Conservation (phyloP, 2,888 invertebrate genomes). For the Agriopis marginaria region DNA sequence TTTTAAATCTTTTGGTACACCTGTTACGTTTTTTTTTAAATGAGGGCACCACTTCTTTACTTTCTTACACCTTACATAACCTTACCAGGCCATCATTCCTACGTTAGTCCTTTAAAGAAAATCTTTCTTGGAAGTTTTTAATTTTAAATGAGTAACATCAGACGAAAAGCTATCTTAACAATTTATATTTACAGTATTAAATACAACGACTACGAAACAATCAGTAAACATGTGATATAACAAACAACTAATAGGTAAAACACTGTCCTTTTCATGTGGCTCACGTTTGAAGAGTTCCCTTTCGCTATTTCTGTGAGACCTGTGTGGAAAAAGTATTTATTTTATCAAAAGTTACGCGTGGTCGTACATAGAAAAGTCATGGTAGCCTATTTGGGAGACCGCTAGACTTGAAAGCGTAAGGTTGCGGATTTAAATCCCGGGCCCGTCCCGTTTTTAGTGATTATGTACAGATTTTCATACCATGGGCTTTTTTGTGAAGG, state of each 20-base stretch:
- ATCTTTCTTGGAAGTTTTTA: neutral
- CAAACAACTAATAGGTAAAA: constrained; percentile 59
- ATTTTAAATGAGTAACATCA: constrained; percentile 34
- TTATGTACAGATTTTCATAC: too few species aligned
- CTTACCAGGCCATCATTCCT: too few species aligned
- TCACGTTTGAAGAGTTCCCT: constrained; percentile 58
- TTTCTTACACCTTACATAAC: too few species aligned
- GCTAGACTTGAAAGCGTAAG: too few species aligned
- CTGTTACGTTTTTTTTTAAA: too few species aligned
- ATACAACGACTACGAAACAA: constrained; percentile 69
- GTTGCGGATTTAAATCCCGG: too few species aligned
- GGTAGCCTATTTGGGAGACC: too few species aligned
- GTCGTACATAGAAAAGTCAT: too few species aligned
- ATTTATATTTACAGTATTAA: constrained; percentile 47
- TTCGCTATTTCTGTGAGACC: constrained; percentile 81
- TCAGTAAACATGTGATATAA: constrained; percentile 60
- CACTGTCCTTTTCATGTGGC: constrained; percentile 58
- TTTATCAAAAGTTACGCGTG: neutral
- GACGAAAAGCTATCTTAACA: constrained; percentile 49
- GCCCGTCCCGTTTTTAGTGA: too few species aligned
- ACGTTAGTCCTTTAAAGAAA: neutral
- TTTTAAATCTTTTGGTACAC: too few species aligned
- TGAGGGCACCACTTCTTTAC: too few species aligned
- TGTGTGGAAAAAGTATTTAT: constrained; percentile 47
- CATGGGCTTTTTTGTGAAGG: too few species aligned